Evolutionary conservation across 2,888 invertebrate species (phyloP).

Genomic region (Strigamia maritima): DNA sequence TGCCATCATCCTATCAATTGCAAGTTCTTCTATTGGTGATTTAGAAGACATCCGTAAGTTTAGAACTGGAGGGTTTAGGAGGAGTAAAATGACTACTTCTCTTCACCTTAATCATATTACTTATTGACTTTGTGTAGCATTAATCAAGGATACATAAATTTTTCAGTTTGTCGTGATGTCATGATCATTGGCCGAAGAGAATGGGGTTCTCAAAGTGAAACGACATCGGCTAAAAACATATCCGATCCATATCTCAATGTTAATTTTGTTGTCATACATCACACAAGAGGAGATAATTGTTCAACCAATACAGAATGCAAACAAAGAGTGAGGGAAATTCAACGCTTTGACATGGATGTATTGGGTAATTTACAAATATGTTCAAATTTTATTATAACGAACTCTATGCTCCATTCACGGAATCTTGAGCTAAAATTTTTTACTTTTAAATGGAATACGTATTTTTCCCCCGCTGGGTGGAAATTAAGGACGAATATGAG

Average conservation of each 20-base stretch:
- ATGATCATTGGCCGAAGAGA: not conserved
- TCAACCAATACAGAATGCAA: not conserved
- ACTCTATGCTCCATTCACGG: too few species aligned
- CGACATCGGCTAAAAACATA: not conserved
- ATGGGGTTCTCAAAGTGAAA: not conserved
- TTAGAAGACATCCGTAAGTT: conserved; percentile 7
- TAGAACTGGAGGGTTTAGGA: not conserved
- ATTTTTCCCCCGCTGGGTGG: too few species aligned
- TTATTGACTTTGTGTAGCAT: too few species aligned
- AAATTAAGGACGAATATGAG: too few species aligned
- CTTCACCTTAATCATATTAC: too few species aligned
- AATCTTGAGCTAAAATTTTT: too few species aligned
- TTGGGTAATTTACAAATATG: not conserved
- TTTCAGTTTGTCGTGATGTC: conserved; percentile 1
- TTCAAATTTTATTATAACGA: too few species aligned
- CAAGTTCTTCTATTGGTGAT: conserved; percentile 10
- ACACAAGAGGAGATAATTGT: not conserved
- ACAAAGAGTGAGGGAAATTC: not conserved
- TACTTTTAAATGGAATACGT: too few species aligned
- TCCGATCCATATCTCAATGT: not conserved
- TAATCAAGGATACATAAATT: not conserved
- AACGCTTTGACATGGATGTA: not conserved
- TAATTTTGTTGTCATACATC: conserved; percentile 12
- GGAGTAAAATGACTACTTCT: too few species aligned
- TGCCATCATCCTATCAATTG: not conserved